Evolutionary conservation across 2,888 invertebrate genomes (phyloP), one percentile per base, ranked within the genome.

Genomic region (Aethes cnicana): DNA sequence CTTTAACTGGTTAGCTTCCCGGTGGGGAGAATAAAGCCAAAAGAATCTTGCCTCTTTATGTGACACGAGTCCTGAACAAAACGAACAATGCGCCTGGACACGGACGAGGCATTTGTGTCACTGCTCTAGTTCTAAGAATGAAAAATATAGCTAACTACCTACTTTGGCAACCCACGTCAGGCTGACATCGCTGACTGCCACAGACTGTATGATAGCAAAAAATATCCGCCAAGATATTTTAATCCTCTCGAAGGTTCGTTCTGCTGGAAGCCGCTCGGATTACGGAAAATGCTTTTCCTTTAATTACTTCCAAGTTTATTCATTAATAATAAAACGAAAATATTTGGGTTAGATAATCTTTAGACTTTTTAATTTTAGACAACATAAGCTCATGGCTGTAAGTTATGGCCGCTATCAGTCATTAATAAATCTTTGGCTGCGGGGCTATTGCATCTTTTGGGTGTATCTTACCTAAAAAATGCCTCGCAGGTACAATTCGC

Each of bases 311-410:
- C 18, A 52, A 52, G 44, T 52, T 52, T 52, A 39, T 39, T 52
- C 52, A 52, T 52, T 52, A 44, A 52, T 52, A 39, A 52, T 52
- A 39, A 36, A 50, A 49, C 49, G 35, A 48, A 50, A 50, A 50
- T 47, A 33, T 32, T 30, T 17, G 30, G 43, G 23, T 23, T 44
- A 37, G 21, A 43, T 50, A 43, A 43, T 50, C 49, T 33, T 36
- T 43, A 2, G 25, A 25, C 23, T 52, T 25, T 46, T 33, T 39
- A 26, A 52, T 39, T 52, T 16, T 6, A 14, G 50, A 52, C 36
- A 43, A 30, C 21, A 44, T 44, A 44, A 44, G 44, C 25, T 43
- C 16, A 6, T 14, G 14, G 36, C 26, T 39, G 9, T 20, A 39
- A 39, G 8, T 39, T 32, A 23, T 17, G 9, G 14, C 4, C 16